Base-by-base conservation (phyloP, 2,888 invertebrate species). In the Congeria kusceri region DNA sequence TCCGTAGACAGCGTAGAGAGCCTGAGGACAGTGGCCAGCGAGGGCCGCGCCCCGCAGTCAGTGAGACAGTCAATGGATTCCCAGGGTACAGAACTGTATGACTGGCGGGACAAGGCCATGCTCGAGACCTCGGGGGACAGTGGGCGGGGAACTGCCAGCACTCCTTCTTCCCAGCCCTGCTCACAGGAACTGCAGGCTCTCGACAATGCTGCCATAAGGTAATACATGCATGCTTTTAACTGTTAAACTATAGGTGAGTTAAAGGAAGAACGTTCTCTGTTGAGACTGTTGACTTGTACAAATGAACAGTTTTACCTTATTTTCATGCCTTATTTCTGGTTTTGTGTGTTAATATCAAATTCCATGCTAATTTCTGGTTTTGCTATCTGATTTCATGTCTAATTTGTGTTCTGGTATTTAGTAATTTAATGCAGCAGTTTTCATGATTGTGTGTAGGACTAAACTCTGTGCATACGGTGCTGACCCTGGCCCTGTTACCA, bases 401-500 rank as follows among this genome's bases (percentile, higher is more conserved):
- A 13, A 39, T 39, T 39, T 11, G 39, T 39, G 39, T 9, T 39
- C 39, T 39, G 1, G 5, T 39, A 9, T 39, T n/a, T n/a, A n/a
- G n/a, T 15, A 39, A 39, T 39, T 11, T 39, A 13, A 39, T 39
- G 3, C 1, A 39, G 39, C 39, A 1, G 39, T 32, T 9, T 9
- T 58, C 69, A 79, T 0, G 86, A 13, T 39, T 39, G 5, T 86
- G 29, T 69, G 91, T 25, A 80, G 87, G n/a, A 70, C 83, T n/a
- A 84, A 76, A 62, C 77, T 93, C 53, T 57, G 80, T 62, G 93
- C 94, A 9, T 94, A 95, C 23, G 97, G 97, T 0, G 95, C 96
- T 85, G 94, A 94, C 13, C 96, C 97, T 0, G 98, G 98, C 0
- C 98, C 98, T 2, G 96, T 98, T 85, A 96, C 96, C 0, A 94